A percentile compares a stretch with the other conserved stretches of the same genome.
These are phyloP conservation scores for Pelmatolapia mariae DNA, from an alignment of 2,113 vertebrate species.

Conservation along the genomic window DNA sequence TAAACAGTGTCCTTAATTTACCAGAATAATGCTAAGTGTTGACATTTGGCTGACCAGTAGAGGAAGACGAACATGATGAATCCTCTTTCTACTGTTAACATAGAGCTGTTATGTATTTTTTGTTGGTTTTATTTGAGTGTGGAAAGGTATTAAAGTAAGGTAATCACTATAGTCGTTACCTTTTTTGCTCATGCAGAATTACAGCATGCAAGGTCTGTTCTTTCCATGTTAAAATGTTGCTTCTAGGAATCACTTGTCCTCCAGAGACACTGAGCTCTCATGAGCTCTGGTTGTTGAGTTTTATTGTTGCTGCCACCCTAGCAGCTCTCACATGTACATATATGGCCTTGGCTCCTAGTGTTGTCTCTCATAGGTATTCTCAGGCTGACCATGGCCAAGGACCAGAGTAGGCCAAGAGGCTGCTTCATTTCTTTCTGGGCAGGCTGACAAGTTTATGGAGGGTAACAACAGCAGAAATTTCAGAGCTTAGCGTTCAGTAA, in stretches of 20 bases:
- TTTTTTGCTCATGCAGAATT: neutral
- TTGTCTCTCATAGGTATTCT: constrained; percentile 7
- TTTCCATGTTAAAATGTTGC: neutral
- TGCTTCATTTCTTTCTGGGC: constrained; percentile 10
- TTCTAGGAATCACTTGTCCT: neutral
- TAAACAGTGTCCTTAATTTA: neutral
- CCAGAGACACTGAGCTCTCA: neutral
- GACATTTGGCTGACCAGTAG: neutral
- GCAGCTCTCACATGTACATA: constrained; percentile 28
- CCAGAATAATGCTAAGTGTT: neutral
- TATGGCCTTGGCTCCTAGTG: constrained; percentile 27
- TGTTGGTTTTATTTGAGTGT: neutral
- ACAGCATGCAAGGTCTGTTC: neutral
- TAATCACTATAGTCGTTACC: neutral
- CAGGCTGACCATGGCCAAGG: neutral
- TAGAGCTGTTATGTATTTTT: neutral
- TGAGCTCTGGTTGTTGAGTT: neutral
- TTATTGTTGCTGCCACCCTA: neutral
- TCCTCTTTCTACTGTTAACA: neutral
- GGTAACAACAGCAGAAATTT: neutral
- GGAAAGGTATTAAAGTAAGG: neutral
- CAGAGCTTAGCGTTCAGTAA: neutral
- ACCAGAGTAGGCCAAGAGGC: neutral
- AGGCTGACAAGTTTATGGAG: neutral
- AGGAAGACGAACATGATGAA: neutral